Percentiles rank a stretch among this genome's conserved stretches.
Conservation (phyloP, 37 sponge, comb jelly and placozoan species). For the Cladorhizidae sp. region DNA sequence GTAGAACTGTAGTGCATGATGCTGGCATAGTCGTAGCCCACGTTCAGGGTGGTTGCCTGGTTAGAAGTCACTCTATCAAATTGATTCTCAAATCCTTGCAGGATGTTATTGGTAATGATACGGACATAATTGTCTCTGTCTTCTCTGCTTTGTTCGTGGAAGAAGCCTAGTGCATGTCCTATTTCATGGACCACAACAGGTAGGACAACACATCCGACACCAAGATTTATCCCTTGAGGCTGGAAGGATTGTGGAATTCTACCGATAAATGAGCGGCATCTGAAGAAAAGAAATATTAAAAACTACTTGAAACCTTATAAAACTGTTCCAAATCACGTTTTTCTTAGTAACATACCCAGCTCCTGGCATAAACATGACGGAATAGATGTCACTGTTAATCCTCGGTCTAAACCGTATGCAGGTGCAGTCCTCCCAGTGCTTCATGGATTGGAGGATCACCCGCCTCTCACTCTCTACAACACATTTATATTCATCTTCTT, state of each 20-base stretch:
- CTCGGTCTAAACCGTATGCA: conserved; percentile 67
- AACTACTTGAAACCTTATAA: neutral
- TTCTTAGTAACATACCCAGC: conserved; percentile 12
- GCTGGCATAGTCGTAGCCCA: conserved; percentile 78
- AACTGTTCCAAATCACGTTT: too few relatives aligned
- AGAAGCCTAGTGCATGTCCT: conserved; percentile 70
- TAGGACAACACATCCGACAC: conserved; percentile 21
- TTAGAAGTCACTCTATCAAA: neutral
- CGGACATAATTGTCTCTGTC: conserved; percentile 63
- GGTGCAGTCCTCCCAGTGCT: conserved; percentile 72
- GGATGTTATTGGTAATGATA: conserved; percentile 29
- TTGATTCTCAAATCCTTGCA: conserved; percentile 2
- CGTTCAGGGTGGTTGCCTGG: conserved; percentile 47
- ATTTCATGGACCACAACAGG: conserved; percentile 64
- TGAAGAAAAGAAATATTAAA: neutral
- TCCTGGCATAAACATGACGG: conserved; percentile 52
- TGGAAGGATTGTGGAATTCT: neutral
- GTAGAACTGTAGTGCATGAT: conserved; percentile 77
- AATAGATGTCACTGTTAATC: conserved; percentile 4
- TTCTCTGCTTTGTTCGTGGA: conserved; percentile 67
- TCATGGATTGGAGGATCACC: conserved; percentile 61
- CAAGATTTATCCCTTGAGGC: conserved; percentile 36
- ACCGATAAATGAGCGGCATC: conserved; percentile 59
- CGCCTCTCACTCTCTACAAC: conserved; percentile 23
- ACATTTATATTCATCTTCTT: neutral